Base-by-base conservation (phyloP, 1,140 invertebrate genomes). In the Drosophila nebulosa region DNA sequence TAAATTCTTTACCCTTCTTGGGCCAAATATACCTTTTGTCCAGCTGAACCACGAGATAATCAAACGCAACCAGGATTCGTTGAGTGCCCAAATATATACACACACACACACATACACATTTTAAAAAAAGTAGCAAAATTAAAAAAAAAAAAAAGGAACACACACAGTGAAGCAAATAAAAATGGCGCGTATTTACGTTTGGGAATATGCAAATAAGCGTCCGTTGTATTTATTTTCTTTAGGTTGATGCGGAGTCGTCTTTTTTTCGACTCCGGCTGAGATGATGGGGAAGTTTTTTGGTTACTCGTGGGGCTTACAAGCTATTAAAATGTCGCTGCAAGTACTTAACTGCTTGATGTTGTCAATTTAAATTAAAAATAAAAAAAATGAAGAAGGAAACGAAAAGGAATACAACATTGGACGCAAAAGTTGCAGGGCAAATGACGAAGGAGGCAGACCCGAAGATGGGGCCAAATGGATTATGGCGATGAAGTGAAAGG, bases 301-400 rank as follows among this genome's bases (percentile, higher is more conserved):
- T 58, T 69, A 76, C 83, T 88, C 83, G 26, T 66, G 84, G 84
- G 83, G 83, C 79, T 88, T 88, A 88, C 83, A 88, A 88, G 83
- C 83, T 88, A 88, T 88, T 88, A 88, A 88, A 88, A 88, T 88
- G 83, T 88, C 83, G 71, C 83, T 83, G 84, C 84, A 83, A 88
- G 83, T 88, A 88, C 83, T 88, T 88, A 88, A 88, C 83, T 88
- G 83, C 83, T 88, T 88, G 79, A 88, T 88, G 79, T 77, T 88
- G 83, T 88, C 83, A 88, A 88, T 88, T 88, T 88, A 88, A 88
- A 88, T 88, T 88, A 88, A 88, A 88, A 46, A 46, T 21, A 46
- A 46, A 46, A 46, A 18, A 46, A 46, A 21, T n/a, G 18, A 6
- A 42, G 39, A 42, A 42, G 39, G 18, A 46, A 46, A 46, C 10